Percentiles rank a stretch among this genome's conserved stretches.
Evolutionary conservation across 2,888 invertebrate species (phyloP).

Genomic region (Calameuta pallipes): DNA sequence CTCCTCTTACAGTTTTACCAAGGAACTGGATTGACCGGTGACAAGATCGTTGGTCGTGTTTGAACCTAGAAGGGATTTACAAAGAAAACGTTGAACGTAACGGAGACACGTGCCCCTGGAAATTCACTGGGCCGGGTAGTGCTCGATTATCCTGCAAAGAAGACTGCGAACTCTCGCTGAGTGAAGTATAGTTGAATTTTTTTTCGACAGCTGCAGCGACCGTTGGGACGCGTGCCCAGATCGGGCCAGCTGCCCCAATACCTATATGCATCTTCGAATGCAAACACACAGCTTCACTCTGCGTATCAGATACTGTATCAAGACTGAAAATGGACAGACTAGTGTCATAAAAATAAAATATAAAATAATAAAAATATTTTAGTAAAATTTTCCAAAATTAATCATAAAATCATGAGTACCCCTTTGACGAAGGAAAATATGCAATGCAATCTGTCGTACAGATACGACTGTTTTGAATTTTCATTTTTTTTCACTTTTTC

Average conservation of each 20-base stretch:
- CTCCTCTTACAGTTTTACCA: neutral
- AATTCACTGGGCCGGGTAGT: neutral
- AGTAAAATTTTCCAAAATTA: neutral
- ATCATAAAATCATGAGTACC: neutral
- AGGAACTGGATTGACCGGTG: neutral
- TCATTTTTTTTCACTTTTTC: neutral
- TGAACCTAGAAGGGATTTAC: neutral
- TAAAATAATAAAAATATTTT: neutral
- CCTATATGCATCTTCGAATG: constrained; percentile 20
- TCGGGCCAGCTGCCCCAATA: constrained; percentile 55
- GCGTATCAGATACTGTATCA: neutral
- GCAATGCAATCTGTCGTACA: neutral
- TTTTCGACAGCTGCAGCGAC: constrained; percentile 60
- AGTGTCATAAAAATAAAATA: neutral
- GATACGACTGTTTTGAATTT: neutral
- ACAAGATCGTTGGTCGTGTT: neutral
- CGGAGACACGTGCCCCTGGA: neutral
- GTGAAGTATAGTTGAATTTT: constrained; percentile 42
- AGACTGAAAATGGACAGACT: neutral
- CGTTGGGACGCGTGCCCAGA: constrained; percentile 63
- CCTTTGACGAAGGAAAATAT: neutral
- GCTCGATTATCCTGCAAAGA: neutral
- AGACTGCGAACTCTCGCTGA: constrained; percentile 37
- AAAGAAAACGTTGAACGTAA: neutral
- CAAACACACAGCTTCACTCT: neutral